Conservation (phyloP, 1,140 invertebrate genomes). For the Anthonomus grandis region DNA sequence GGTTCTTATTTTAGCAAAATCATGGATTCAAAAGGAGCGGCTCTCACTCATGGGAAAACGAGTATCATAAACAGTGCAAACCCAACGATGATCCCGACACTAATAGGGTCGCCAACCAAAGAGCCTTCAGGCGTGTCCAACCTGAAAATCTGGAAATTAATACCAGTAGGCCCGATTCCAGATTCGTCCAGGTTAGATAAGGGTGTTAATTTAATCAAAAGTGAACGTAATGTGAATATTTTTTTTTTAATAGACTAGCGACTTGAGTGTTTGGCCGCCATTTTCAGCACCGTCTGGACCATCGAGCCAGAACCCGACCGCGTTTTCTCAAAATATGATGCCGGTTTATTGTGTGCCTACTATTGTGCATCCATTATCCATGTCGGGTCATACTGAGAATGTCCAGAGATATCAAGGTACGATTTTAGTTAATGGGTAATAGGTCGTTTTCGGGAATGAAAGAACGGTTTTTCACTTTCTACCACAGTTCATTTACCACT, state of each 20-base stretch:
- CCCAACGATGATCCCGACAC: too few relatives aligned
- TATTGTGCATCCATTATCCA: not conserved
- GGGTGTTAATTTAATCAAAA: not conserved
- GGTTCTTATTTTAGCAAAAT: conserved; percentile 13
- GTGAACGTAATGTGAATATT: not conserved
- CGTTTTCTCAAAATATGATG: conserved; percentile 43
- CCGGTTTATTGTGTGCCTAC: conserved; percentile 62
- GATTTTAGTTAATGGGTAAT: conserved; percentile 7
- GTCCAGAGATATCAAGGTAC: conserved; percentile 34
- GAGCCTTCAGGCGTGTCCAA: too few relatives aligned
- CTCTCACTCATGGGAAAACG: conserved; percentile 56
- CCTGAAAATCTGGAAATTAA: too few relatives aligned
- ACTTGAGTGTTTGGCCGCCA: conserved; percentile 59
- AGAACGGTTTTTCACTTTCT: too few relatives aligned
- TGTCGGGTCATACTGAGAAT: not conserved
- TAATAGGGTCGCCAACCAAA: too few relatives aligned
- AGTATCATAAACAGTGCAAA: conserved; percentile 54
- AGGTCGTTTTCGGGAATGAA: too few relatives aligned
- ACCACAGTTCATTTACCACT: too few relatives aligned
- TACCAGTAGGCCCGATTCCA: too few relatives aligned
- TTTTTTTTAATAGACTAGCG: conserved; percentile 37
- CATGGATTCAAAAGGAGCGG: conserved; percentile 58
- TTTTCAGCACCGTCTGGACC: conserved; percentile 51
- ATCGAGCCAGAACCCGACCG: conserved; percentile 42
- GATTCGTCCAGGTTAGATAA: too few relatives aligned